phyloP scores from a whole-genome alignment of 2,113 vertebrate species.

The Xiphophorus maculatus region DNA sequence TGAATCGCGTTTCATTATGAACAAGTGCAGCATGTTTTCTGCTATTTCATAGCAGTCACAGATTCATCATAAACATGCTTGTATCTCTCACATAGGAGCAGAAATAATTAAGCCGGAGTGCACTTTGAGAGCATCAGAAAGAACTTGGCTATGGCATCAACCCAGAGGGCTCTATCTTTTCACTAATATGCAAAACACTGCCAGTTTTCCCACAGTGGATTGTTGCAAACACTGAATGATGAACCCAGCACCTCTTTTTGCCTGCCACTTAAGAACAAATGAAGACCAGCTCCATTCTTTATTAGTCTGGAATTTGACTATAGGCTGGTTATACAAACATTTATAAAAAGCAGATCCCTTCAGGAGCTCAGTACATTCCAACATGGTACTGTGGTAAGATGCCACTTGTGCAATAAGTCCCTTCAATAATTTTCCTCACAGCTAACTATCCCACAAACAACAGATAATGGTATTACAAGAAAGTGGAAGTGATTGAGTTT shows the following conservation, averaged over 20 bases:
- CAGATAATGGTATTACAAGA: background rate
- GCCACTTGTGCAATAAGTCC: background rate
- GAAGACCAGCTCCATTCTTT: slow-evolving; percentile 3
- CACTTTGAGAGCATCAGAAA: slow-evolving; percentile 12
- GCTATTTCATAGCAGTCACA: background rate
- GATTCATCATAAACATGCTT: slow-evolving; percentile 24
- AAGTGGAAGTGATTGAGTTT: background rate
- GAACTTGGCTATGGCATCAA: slow-evolving; percentile 38
- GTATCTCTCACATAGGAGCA: slow-evolving; percentile 23
- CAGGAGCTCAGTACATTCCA: background rate
- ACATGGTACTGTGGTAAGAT: background rate
- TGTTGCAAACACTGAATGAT: slow-evolving; percentile 10
- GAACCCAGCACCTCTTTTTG: slow-evolving; percentile 16
- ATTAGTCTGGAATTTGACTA: slow-evolving; percentile 19
- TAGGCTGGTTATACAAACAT: background rate
- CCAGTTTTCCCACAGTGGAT: slow-evolving; percentile 42
- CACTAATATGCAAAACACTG: slow-evolving; percentile 30
- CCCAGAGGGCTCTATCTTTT: slow-evolving; percentile 34
- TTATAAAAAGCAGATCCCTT: background rate
- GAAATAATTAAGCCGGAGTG: slow-evolving; percentile 19
- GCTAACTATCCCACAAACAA: background rate
- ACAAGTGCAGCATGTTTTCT: slow-evolving; percentile 20
- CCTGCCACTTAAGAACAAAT: slow-evolving; percentile 21
- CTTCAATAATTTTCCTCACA: background rate
- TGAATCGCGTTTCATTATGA: background rate